Evolutionary conservation across 2,113 vertebrate species (phyloP).

Genomic region (Gymnogyps californianus): DNA sequence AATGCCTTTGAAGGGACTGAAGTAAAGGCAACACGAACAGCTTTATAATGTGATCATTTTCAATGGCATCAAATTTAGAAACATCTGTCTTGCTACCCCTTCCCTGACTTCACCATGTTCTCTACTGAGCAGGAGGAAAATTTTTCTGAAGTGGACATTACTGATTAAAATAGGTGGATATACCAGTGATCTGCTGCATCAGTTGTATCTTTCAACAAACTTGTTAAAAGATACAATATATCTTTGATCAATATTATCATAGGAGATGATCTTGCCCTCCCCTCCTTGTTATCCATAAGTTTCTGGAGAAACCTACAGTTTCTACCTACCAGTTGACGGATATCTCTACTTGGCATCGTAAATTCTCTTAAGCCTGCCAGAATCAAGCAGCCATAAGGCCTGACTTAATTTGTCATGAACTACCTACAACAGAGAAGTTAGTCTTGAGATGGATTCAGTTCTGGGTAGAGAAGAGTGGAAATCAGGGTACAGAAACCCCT

Average conservation of each 20-base stretch:
- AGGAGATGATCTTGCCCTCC: background rate
- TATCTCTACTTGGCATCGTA: background rate
- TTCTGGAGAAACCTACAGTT: background rate
- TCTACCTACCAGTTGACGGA: rapidly evolving
- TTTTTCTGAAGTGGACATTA: background rate
- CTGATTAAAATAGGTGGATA: background rate
- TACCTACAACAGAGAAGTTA: background rate
- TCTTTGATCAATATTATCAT: background rate
- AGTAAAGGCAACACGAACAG: too few relatives aligned
- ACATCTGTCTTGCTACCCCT: too few relatives aligned
- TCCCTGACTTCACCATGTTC: too few relatives aligned
- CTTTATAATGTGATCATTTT: too few relatives aligned
- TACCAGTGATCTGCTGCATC: background rate
- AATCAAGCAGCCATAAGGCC: background rate
- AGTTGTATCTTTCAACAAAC: background rate
- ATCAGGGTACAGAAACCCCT: too few relatives aligned
- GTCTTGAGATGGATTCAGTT: background rate
- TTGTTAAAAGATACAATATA: background rate
- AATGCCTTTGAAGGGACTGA: too few relatives aligned
- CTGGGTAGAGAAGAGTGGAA: too few relatives aligned
- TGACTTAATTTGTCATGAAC: background rate
- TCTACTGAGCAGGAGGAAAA: too few relatives aligned
- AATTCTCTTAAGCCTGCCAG: background rate
- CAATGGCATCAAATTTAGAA: too few relatives aligned
- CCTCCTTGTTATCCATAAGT: background rate